Evolutionary conservation across 1,140 invertebrate species (phyloP).

Genomic region (Vanessa atalanta): DNA sequence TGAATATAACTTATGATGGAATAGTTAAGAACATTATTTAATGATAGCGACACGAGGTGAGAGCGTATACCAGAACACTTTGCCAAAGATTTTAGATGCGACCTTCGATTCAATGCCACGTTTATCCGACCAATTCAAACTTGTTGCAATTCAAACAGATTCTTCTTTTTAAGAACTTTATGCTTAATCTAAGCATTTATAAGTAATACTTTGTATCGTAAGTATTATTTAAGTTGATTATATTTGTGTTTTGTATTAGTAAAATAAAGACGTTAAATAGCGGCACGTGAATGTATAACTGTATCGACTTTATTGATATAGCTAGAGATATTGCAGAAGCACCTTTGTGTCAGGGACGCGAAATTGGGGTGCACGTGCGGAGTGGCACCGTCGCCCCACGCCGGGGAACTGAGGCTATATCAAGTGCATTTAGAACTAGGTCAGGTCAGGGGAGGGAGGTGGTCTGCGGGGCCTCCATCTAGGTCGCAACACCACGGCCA

Average conservation of each 20-base stretch:
- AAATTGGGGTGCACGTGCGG: slow-evolving; percentile 52
- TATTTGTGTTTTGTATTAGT: background rate
- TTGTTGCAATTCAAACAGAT: slow-evolving; percentile 25
- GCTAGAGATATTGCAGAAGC: slow-evolving; percentile 35
- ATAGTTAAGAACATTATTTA: slow-evolving; percentile 23
- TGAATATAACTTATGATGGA: slow-evolving; percentile 19
- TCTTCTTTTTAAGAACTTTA: background rate
- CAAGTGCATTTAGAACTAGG: slow-evolving; percentile 74
- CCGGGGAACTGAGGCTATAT: slow-evolving; percentile 59
- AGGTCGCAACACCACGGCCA: slow-evolving; percentile 76
- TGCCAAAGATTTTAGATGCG: slow-evolving; percentile 66
- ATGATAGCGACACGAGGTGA: slow-evolving; percentile 30
- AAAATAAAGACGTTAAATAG: background rate
- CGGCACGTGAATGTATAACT: slow-evolving; percentile 11
- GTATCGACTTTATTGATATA: slow-evolving; percentile 22
- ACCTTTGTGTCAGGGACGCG: slow-evolving; percentile 50
- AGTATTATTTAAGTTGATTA: background rate
- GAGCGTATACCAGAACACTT: slow-evolving; percentile 33
- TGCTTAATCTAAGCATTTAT: no score
- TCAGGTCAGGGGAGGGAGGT: slow-evolving; percentile 63
- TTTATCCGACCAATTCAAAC: slow-evolving; percentile 56
- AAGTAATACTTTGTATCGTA: background rate
- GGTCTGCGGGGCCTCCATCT: slow-evolving; percentile 50
- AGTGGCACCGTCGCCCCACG: slow-evolving; percentile 43
- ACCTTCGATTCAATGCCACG: slow-evolving; percentile 71